phyloP scores from a whole-genome alignment of 1,140 invertebrate species.

The Drosophila elegans region DNA sequence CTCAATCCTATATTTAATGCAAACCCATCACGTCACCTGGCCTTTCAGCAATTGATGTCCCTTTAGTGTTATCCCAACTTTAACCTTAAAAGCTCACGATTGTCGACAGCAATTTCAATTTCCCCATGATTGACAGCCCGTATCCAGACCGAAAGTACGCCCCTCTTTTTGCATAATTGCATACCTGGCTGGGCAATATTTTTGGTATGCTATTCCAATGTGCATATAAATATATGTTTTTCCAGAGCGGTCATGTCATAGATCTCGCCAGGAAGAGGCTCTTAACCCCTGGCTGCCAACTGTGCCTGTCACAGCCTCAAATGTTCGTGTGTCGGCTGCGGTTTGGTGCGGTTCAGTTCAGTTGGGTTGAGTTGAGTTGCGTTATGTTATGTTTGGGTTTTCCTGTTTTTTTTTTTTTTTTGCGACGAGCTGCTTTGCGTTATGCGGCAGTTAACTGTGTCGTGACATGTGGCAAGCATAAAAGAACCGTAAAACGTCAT shows the following conservation, averaged over 20 bases:
- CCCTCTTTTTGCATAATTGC: slow-evolving; percentile 68
- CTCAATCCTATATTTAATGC: neutral
- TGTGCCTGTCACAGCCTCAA: slow-evolving; percentile 8
- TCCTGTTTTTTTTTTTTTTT: neutral
- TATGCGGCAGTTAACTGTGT: slow-evolving; percentile 76
- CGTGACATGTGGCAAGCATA: slow-evolving; percentile 81
- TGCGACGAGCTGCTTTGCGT: slow-evolving; percentile 30
- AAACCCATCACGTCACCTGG: slow-evolving; percentile 14
- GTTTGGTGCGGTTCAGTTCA: neutral
- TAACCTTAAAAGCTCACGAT: slow-evolving; percentile 67
- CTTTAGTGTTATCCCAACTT: slow-evolving; percentile 59
- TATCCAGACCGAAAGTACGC: slow-evolving; percentile 1
- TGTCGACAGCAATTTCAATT: slow-evolving; percentile 72
- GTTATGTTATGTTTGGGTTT: slow-evolving; percentile 31
- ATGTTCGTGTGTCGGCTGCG: neutral
- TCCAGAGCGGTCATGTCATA: slow-evolving; percentile 27
- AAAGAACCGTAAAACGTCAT: slow-evolving; percentile 82
- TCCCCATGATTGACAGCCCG: slow-evolving; percentile 56
- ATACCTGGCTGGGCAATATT: slow-evolving; percentile 27
- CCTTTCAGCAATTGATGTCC: slow-evolving; percentile 42
- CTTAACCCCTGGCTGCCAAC: slow-evolving; percentile 53
- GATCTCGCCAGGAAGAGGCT: slow-evolving; percentile 49
- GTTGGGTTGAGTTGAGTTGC: slow-evolving; percentile 3
- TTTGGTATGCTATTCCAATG: neutral
- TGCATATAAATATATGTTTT: slow-evolving; percentile 14